phyloP scores from a whole-genome alignment of 2,888 invertebrate species.

The Charanyca ferruginea region DNA sequence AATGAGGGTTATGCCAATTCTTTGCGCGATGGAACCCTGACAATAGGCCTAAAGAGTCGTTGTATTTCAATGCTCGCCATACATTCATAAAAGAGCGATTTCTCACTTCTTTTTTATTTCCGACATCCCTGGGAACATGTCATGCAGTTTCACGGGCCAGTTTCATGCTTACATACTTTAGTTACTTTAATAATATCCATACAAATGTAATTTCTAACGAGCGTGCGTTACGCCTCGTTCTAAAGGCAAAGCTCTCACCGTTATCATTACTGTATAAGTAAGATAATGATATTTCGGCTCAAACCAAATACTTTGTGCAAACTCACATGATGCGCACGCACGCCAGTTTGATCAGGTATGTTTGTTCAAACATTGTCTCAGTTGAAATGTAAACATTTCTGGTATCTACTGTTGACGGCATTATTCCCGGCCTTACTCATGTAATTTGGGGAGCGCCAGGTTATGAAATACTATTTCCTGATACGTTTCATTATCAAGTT shows the following conservation, averaged over 20 bases:
- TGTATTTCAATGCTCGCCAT: conserved; percentile 10
- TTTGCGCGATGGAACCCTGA: conserved; percentile 23
- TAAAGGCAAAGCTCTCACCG: conserved; percentile 26
- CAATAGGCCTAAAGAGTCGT: conserved; percentile 25
- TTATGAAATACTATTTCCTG: background rate
- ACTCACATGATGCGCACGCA: conserved; percentile 43
- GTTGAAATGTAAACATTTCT: conserved; percentile 50
- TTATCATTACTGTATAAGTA: conserved; percentile 32
- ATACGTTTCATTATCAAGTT: background rate
- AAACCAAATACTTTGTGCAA: conserved; percentile 42
- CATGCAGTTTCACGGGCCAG: conserved; percentile 8
- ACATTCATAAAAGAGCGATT: conserved; percentile 32
- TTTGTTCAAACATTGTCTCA: conserved; percentile 50
- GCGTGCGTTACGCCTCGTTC: background rate
- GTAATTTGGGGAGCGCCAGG: background rate
- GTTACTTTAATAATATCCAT: background rate
- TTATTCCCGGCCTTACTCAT: conserved; percentile 7
- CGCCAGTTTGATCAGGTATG: conserved; percentile 49
- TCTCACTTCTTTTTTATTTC: conserved; percentile 17
- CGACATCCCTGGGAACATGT: conserved; percentile 1
- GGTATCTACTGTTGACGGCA: conserved; percentile 22
- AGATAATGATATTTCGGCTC: conserved; percentile 40
- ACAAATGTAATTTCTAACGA: background rate
- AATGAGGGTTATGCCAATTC: conserved; percentile 28
- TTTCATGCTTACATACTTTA: background rate